These are phyloP conservation scores for Tragelaphus imberbis DNA, from an alignment of 2,113 vertebrate genomes.

Conservation along the genomic window DNA sequence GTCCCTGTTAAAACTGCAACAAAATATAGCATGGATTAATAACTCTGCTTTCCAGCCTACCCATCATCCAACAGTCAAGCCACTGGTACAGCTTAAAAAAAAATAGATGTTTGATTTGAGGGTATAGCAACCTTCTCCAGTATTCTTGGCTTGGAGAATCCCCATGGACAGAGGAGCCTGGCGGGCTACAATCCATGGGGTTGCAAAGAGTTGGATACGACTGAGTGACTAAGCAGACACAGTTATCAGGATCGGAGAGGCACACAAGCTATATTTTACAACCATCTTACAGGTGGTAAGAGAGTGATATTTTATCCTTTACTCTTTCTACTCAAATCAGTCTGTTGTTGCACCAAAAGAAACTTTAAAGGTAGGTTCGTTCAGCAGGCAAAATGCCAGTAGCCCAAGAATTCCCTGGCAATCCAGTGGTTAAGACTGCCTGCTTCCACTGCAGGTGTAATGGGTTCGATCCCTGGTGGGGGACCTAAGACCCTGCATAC, in stretches of 20 bases:
- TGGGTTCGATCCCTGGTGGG: fast-evolving
- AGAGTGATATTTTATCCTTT: too few species aligned
- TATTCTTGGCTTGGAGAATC: neutral
- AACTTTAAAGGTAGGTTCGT: neutral
- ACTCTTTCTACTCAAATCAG: too few species aligned
- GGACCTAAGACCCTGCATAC: neutral
- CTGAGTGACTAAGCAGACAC: fast-evolving
- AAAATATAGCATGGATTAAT: fast-evolving
- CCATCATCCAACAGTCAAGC: neutral
- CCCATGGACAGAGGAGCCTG: neutral
- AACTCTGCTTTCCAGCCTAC: neutral
- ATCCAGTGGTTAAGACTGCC: fast-evolving
- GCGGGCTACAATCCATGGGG: fast-evolving
- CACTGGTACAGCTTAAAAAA: neutral
- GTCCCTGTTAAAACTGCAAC: neutral
- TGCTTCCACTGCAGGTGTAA: neutral
- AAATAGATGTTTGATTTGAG: neutral
- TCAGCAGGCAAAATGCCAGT: neutral
- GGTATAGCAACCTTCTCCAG: neutral
- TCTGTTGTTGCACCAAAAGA: neutral
- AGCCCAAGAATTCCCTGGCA: neutral
- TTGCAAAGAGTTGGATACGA: fast-evolving
- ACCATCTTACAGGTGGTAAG: too few species aligned
- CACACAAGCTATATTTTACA: fast-evolving
- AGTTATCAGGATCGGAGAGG: fast-evolving